phyloP scores from a whole-genome alignment of 2,888 invertebrate genomes.

The Eristalinus aeneus region DNA sequence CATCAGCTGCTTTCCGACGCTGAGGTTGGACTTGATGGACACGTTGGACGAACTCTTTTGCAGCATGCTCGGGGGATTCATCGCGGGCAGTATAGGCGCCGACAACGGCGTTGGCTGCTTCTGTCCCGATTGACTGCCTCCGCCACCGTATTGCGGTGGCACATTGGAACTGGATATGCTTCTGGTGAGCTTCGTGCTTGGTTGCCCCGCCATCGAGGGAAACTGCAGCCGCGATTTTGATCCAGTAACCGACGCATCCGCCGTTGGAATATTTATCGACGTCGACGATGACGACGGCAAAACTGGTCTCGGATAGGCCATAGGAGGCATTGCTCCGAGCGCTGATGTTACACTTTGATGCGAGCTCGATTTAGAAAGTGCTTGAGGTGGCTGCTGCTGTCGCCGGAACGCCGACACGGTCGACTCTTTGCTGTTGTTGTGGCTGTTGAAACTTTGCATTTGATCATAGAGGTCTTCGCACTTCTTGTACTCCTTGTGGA shows the following conservation, averaged over 20 bases:
- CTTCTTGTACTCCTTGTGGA: slow-evolving; percentile 80
- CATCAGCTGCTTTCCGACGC: slow-evolving; percentile 78
- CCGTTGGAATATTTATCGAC: slow-evolving; percentile 61
- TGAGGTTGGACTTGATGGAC: slow-evolving; percentile 76
- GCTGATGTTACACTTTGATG: slow-evolving; percentile 76
- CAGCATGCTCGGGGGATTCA: slow-evolving; percentile 13
- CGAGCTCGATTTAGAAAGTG: slow-evolving; percentile 78
- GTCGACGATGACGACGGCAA: slow-evolving; percentile 48
- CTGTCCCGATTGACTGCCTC: slow-evolving; percentile 57
- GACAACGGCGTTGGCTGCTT: slow-evolving; percentile 60
- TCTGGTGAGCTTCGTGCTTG: slow-evolving; percentile 75
- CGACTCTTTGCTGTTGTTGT: slow-evolving; percentile 20
- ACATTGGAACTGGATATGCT: slow-evolving; percentile 80
- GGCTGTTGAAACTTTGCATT: slow-evolving; percentile 74
- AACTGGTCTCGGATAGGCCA: slow-evolving; percentile 64
- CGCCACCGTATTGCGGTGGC: slow-evolving; percentile 70
- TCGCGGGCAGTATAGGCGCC: slow-evolving; percentile 40
- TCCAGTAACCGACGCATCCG: slow-evolving; percentile 55
- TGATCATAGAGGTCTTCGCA: slow-evolving; percentile 80
- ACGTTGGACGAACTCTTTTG: slow-evolving; percentile 74
- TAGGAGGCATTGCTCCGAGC: slow-evolving; percentile 33
- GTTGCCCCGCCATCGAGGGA: slow-evolving; percentile 75
- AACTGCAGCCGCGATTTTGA: slow-evolving; percentile 76
- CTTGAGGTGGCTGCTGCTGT: slow-evolving; percentile 74
- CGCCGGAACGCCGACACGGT: slow-evolving; percentile 67